Base-by-base conservation (phyloP, 2,113 vertebrate species). In the Erythrocebus patas region DNA sequence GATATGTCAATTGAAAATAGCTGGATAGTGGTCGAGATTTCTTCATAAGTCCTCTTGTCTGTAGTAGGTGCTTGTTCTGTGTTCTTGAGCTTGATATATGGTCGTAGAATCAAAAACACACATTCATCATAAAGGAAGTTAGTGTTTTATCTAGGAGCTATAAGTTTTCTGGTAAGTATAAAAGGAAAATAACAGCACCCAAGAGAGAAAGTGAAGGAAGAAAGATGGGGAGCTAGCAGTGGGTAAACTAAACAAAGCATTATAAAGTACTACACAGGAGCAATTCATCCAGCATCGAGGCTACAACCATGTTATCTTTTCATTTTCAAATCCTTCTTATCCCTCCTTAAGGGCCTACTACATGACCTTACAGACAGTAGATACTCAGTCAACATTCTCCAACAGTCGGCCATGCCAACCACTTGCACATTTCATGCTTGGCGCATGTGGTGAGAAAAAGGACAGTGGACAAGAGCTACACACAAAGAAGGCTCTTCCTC, bases 71-170 rank as follows among this genome's bases (percentile, higher is more conserved):
- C 82, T 86, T 91, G 35, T 66, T 78, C 35, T 94, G n/a, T 66
- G 27, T 40, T 87, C 72, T 55, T 25, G 82, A 83, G 81, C 64
- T 96, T 96, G 45, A 95, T 79, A 50, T 35, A 94, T 61, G 48
- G 35, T 76, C 92, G 8, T 48, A 85, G 64, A 96, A 92, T 81
- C n/a, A 85, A 75, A 95, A 35, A 66, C 12, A 25, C 5, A 70
- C 17, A 90, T 43, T 89, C n/a, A 91, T 96, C 38, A 89, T 73
- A 76, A 20, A 90, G 87, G 23, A 82, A 98, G 14, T 8, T 45
- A 78, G 38, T 95, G 25, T 85, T 96, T 95, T 82, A 73, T 55
- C 66, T 82, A 55, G 38, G 13, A 93, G 22, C 30, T 91, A 1
- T 85, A 87, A 52, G 43, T 78, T 88, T 55, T n/a, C 38, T 96